These are phyloP conservation scores for Amia ocellicauda DNA, from an alignment of 2,113 vertebrate species.

Conservation along the genomic window DNA sequence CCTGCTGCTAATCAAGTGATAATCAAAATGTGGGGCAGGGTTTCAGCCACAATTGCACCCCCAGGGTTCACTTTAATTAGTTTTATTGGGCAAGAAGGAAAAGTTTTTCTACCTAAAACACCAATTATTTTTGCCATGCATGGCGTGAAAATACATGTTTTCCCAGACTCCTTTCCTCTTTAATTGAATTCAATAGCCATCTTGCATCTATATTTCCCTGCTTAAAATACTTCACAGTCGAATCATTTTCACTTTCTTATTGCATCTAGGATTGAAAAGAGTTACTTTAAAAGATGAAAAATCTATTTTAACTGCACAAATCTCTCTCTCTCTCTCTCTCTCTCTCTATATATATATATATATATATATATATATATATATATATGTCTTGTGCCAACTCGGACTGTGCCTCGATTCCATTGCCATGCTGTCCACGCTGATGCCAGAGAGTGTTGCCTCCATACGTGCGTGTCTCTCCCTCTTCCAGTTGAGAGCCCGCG, in stretches of 20 bases:
- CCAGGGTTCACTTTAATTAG: conserved; percentile 43
- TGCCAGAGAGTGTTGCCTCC: too few relatives aligned
- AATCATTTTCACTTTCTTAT: conserved; percentile 27
- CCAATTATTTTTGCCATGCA: conserved; percentile 36
- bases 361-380: too few relatives aligned
- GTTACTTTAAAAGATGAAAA: neutral
- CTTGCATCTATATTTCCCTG: conserved; percentile 30
- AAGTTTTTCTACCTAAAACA: conserved; percentile 40
- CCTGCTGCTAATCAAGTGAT: conserved; percentile 32
- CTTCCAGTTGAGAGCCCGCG: too few relatives aligned
- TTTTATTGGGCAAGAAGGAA: conserved; percentile 41
- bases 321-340: too few relatives aligned
- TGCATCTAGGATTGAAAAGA: conserved; percentile 41
- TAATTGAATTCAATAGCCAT: conserved; percentile 42
- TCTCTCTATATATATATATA: too few relatives aligned
- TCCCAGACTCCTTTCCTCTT: conserved; percentile 34
- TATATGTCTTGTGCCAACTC: too few relatives aligned
- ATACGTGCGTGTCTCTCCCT: too few relatives aligned
- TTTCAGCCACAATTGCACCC: conserved; percentile 31
- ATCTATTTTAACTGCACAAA: too few relatives aligned
- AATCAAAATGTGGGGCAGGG: conserved; percentile 29
- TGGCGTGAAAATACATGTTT: conserved; percentile 34
- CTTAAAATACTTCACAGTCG: conserved; percentile 27
- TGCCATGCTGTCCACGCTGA: too few relatives aligned
- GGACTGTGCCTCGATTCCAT: too few relatives aligned